Base-by-base conservation (phyloP, 2,113 vertebrate genomes). In the Dunckerocampus dactyliophorus region DNA sequence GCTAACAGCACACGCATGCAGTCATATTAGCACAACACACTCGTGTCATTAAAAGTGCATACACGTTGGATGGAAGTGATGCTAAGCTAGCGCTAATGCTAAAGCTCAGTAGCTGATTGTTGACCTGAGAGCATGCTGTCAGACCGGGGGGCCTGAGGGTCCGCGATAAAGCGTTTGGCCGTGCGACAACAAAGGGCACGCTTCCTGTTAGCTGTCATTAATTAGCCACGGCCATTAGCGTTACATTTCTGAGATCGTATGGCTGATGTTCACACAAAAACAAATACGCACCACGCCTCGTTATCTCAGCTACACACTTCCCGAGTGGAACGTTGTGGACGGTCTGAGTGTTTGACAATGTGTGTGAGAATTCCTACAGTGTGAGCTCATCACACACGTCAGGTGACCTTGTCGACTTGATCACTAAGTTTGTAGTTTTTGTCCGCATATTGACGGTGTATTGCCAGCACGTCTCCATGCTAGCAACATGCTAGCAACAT, bases 81-180 rank as follows among this genome's bases (percentile, higher is more conserved):
- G 39, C 39, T 43, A 43, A 43, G 39, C 39, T 43, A 43, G 39
- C 13, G 39, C 39, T 43, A 43, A 43, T 43, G 39, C 39, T 14
- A 14, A 14, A 43, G 39, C 31, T 65, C 59, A 48, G 57, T 52
- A 59, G 56, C 66, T 84, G 77, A 85, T 64, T 60, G 46, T 49
- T 4, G 0, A 59, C 43, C 73, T 65, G 48, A 50, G 6, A 16
- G 21, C 49, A 37, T 19, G n/a, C 15, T 53, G 17, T 55, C 52
- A 11, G 52, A 54, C 16, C 8, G 52, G 28, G 17, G n/a, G 4
- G 11, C 11, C 31, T 14, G 34, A n/a, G 28, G 10, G 28, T 54
- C 34, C 5, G 34, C 13, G 54, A 42, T 56, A 39, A 56, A 21
- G 37, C 19, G 11, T 14, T n/a, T 37, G 39, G 31, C 31, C 7